Evolutionary conservation across 92 coral and sea anemone species (phyloP).

Genomic region (Palythoa grandis): DNA sequence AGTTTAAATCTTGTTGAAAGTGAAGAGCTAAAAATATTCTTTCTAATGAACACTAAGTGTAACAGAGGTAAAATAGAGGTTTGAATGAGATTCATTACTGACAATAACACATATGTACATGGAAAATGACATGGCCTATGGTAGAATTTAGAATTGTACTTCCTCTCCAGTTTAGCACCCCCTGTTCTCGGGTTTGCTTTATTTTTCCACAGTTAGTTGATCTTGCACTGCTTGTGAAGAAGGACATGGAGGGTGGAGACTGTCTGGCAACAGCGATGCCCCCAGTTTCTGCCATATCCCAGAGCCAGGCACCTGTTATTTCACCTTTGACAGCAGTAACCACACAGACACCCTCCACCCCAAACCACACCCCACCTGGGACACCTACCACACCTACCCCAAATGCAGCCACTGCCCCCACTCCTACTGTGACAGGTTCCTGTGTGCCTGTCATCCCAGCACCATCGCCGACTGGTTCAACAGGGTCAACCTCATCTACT

Average conservation of each 20-base stretch:
- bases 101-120: too few species aligned
- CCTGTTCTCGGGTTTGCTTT: background rate
- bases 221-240: constrained; percentile 89
- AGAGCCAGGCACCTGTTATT: constrained; percentile 72
- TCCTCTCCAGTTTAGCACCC: too few species aligned
- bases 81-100: too few species aligned
- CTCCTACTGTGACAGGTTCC: constrained; percentile 21
- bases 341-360: constrained; percentile 77
- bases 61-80: too few species aligned
- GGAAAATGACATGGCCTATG: too few species aligned
- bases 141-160: too few species aligned
- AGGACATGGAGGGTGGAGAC: constrained; percentile 86
- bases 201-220: constrained; percentile 76
- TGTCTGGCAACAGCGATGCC: constrained; percentile 89
- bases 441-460: constrained; percentile 75
- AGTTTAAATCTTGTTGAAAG: too few species aligned
- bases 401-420: constrained; percentile 26
- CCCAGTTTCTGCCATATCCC: constrained; percentile 77
- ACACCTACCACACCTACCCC: constrained; percentile 98
- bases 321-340: constrained; percentile 64
- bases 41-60: too few species aligned
- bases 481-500: constrained; percentile 60
- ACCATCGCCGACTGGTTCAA: constrained; percentile 75
- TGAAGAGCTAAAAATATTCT: too few species aligned
- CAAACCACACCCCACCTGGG: constrained; percentile 95